A percentile compares a stretch with the other conserved stretches of the same genome.
These are phyloP conservation scores for Yponomeuta sedellus DNA, from an alignment of 2,888 invertebrate species.

Conservation along the genomic window DNA sequence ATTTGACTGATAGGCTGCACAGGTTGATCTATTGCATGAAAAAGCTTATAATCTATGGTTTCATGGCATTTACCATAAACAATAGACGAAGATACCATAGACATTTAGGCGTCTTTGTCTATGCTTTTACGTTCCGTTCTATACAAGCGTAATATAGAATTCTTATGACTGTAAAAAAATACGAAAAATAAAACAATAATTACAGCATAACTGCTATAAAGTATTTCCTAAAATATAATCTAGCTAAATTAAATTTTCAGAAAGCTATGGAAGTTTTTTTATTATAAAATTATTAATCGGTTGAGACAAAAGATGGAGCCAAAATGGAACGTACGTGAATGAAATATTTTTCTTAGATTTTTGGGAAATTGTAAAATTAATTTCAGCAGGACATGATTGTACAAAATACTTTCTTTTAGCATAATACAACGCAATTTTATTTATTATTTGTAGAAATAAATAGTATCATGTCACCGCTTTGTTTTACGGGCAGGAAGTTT, in stretches of 20 bases:
- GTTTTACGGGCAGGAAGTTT: slow-evolving; percentile 73
- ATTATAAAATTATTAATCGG: background rate
- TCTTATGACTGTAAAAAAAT: background rate
- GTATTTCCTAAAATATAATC: background rate
- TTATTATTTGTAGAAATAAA: slow-evolving; percentile 54
- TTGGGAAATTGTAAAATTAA: slow-evolving; percentile 67
- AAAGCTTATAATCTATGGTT: slow-evolving; percentile 1
- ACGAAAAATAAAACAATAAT: background rate
- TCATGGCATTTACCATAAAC: slow-evolving; percentile 15
- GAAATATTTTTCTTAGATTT: slow-evolving; percentile 68
- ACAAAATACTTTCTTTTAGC: slow-evolving; percentile 55
- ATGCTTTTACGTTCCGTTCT: slow-evolving; percentile 44
- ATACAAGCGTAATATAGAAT: slow-evolving; percentile 17
- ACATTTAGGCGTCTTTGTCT: slow-evolving; percentile 44
- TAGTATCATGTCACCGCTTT: slow-evolving; percentile 72
- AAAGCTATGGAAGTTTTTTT: background rate
- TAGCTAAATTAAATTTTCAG: background rate
- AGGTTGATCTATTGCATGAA: background rate
- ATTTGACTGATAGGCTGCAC: background rate
- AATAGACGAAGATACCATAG: slow-evolving; percentile 29
- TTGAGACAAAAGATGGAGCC: slow-evolving; percentile 18
- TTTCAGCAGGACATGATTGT: slow-evolving; percentile 67
- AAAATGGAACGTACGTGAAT: slow-evolving; percentile 67
- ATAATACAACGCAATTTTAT: slow-evolving; percentile 26
- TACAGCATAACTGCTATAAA: background rate